These are phyloP conservation scores for Malacoctenus gilli DNA, from an alignment of 2,797 vertebrate genomes.

Conservation along the genomic window DNA sequence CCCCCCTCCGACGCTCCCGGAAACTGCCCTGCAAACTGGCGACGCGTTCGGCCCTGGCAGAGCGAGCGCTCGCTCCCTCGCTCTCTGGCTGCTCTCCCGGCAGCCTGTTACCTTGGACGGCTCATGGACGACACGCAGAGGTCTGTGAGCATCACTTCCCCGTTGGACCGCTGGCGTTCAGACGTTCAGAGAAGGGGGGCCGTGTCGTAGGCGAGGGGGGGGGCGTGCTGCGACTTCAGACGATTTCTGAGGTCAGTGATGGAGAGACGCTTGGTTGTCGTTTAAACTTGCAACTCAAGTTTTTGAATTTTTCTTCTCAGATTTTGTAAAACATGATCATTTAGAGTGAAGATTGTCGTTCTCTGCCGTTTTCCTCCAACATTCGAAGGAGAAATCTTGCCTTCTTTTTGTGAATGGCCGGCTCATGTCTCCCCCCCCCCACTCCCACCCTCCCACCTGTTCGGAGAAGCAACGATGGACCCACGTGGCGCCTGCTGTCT, in stretches of 20 bases:
- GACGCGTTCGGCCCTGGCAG: constrained; percentile 32
- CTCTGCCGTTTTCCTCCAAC: too few species aligned
- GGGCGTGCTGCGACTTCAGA: too few species aligned
- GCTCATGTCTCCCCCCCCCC: not conserved
- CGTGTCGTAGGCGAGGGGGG: too few species aligned
- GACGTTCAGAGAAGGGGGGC: not conserved
- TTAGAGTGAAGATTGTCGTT: too few species aligned
- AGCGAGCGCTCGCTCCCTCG: constrained; percentile 20
- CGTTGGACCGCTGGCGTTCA: not conserved
- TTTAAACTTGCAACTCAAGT: too few species aligned
- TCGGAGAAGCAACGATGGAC: too few species aligned
- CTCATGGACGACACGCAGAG: constrained; percentile 17
- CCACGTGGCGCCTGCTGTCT: not conserved
- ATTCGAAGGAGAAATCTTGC: too few species aligned
- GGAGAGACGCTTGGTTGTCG: not conserved
- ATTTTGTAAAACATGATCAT: too few species aligned
- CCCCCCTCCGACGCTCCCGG: too few species aligned
- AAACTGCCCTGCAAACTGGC: constrained; percentile 39
- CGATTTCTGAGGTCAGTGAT: constrained; percentile 53
- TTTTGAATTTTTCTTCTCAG: too few species aligned
- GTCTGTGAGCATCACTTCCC: constrained; percentile 31
- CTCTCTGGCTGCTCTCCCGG: constrained; percentile 43
- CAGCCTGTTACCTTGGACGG: constrained; percentile 48
- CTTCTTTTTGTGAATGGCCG: not conserved
- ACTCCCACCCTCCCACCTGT: constrained; percentile 15